Conservation (phyloP, 1,140 invertebrate genomes). For the Pseudomyrmex sp. region DNA sequence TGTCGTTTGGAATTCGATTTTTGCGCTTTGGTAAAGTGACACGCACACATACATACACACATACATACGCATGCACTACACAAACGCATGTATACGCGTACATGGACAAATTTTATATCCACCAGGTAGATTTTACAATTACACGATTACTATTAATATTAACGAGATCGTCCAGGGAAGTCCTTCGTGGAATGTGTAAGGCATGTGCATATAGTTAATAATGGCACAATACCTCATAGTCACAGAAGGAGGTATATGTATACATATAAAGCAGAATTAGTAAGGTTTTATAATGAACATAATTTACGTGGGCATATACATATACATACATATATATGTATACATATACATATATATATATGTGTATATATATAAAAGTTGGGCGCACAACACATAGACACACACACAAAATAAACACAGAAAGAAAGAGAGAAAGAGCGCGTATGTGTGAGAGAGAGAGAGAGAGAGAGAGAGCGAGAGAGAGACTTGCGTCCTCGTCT, state of each 20-base stretch:
- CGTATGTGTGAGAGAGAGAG: too few relatives aligned
- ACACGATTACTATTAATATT: conserved; percentile 68
- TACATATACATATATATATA: not conserved
- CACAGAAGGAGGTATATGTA: conserved; percentile 68
- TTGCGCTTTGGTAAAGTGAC: conserved; percentile 64
- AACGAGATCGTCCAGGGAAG: conserved; percentile 68
- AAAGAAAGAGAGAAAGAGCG: too few relatives aligned
- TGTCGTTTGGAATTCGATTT: conserved; percentile 66
- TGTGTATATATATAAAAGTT: not conserved
- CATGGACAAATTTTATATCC: conserved; percentile 71
- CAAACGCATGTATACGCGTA: not conserved
- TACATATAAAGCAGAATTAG: conserved; percentile 68
- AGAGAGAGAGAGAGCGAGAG: too few relatives aligned
- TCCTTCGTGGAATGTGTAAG: conserved; percentile 59
- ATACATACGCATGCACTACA: not conserved
- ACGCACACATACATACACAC: conserved; percentile 4
- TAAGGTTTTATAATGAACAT: conserved; percentile 73
- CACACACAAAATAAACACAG: too few relatives aligned
- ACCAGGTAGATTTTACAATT: conserved; percentile 73
- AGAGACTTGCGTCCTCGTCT: conserved; percentile 34
- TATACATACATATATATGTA: conserved; percentile 54
- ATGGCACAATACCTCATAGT: conserved; percentile 69
- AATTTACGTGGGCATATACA: conserved; percentile 70
- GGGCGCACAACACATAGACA: too few relatives aligned
- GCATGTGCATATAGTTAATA: conserved; percentile 72